Base-by-base conservation (phyloP, 2,888 invertebrate species). In the Clusia tigrina region DNA sequence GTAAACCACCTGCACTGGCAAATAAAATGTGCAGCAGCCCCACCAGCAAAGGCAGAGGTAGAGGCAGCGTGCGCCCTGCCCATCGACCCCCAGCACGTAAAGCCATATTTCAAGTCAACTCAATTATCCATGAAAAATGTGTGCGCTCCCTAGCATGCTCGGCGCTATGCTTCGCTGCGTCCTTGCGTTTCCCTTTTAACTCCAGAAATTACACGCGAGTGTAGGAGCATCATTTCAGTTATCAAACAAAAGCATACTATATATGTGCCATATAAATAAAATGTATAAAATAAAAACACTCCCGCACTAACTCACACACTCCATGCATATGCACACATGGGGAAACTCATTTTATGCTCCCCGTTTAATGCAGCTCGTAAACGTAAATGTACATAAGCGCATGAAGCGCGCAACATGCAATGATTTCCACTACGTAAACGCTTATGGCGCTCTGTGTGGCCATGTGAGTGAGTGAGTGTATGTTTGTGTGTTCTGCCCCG, bases 61-160 rank as follows among this genome's bases (percentile, higher is more conserved):
- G 42, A 56, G 17, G 56, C 42, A 56, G 42, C 38, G 1, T n/a
- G 0, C 12, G n/a, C 24, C 25, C 48, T 37, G 15, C 38, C 23
- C 17, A 26, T 24, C 53, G 15, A 22, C 6, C 38, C 26, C 2
- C 26, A 22, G n/a, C 37, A 59, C 26, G 26, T 23, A 32, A 32
- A 37, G 32, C 26, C 58, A 58, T 58, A 52, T 59, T 59, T 59
- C 37, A 59, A 37, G 52, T 52, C 58, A 32, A 59, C 58, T 59
- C 58, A 59, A 59, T 59, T 59, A 59, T 59, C 58, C 58, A 59
- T 59, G 58, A 59, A 59, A 58, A 59, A 59, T 59, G 58, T 59
- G 52, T 6, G 17, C 52, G 51, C 38, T 52, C 32, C n/a, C 12
- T 32, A 9, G 32, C 32, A 32, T 32, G 6, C 32, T 32, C 32